Evolutionary conservation across 1,140 invertebrate genomes (phyloP), one percentile per base, ranked within the genome.

Genomic region (Planococcus citri): DNA sequence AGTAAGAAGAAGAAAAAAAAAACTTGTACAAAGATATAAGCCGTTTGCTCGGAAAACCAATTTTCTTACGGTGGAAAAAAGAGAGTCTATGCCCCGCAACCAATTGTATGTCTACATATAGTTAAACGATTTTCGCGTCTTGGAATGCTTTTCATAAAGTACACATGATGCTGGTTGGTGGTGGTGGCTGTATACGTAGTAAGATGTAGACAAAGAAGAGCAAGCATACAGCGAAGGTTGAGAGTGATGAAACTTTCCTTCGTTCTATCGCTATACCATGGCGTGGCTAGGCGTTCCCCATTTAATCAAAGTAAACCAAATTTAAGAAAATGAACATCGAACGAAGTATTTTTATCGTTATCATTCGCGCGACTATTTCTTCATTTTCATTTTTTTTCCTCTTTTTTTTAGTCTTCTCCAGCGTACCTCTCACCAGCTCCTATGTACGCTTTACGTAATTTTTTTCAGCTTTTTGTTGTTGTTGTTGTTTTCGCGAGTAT

Each of bases 101-200:
- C 60, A 64, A 64, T 64, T 64, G 60, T 64, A 64, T 64, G 60
- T 64, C 60, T 64, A 64, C 60, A 64, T 64, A 64, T 64, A 64
- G 60, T 64, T 64, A 64, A 64, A 64, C 60, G 60, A 64, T 64
- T 64, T 64, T 64, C 60, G 25, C 60, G 60, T 64, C 60, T 33
- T 33, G 60, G 60, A 64, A 64, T 64, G 60, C 25, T 64, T 64
- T 64, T 64, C 60, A 64, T 64, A 64, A 64, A 64, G 25, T 64
- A 64, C 20, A 64, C 3, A 2, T 24, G 29, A 4, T 22, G 4
- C 4, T 3, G 51, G 51, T 17, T 17, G 51, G 21, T 20, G 17
- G n/a, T n/a, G n/a, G n/a, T n/a, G n/a, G n/a, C n/a, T n/a, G n/a
- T n/a, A n/a, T n/a, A n/a, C n/a, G n/a, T n/a, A n/a, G n/a, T n/a